Percentiles rank a stretch among this genome's conserved stretches.
Evolutionary conservation across 2,797 vertebrate species (phyloP).

Genomic region (Holocentrus rufus): DNA sequence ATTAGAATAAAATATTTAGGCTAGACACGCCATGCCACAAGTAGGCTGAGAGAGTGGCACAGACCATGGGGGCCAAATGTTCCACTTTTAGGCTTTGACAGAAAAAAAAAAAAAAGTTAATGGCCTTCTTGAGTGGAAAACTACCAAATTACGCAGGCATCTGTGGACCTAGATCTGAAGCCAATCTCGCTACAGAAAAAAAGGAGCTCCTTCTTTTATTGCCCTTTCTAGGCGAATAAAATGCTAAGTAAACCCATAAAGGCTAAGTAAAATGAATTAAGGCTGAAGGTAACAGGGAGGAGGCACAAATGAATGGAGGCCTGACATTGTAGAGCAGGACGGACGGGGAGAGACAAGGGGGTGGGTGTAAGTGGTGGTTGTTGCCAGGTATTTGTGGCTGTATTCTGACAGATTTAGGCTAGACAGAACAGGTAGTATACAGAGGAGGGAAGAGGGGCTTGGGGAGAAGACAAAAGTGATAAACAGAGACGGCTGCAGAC

Average conservation of each 20-base stretch:
- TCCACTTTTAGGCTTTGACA: conserved; percentile 56
- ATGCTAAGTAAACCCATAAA: conserved; percentile 71
- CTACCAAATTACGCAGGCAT: conserved; percentile 52
- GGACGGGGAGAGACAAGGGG: conserved; percentile 36
- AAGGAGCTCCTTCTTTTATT: conserved; percentile 58
- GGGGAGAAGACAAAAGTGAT: conserved; percentile 52
- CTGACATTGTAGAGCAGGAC: conserved; percentile 34
- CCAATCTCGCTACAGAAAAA: conserved; percentile 58
- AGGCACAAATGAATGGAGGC: conserved; percentile 49
- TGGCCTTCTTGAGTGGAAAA: conserved; percentile 44
- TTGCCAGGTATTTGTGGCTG: conserved; percentile 59
- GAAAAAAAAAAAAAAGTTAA: conserved; percentile 17
- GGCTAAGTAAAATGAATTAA: conserved; percentile 61
- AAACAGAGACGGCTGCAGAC: conserved; percentile 63
- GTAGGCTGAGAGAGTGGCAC: conserved; percentile 36
- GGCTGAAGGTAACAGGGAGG: conserved; percentile 27
- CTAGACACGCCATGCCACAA: conserved; percentile 34
- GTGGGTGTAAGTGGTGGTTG: conserved; percentile 54
- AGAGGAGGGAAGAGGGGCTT: conserved; percentile 56
- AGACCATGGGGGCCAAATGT: conserved; percentile 44
- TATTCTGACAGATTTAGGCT: conserved; percentile 78
- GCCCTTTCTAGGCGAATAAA: conserved; percentile 69
- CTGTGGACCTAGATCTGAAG: conserved; percentile 57
- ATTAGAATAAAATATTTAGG: conserved; percentile 42
- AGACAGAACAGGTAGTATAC: conserved; percentile 65